Percentiles rank a stretch among this genome's conserved stretches.
These are phyloP conservation scores for Gallinago nigripennis DNA, from an alignment of 2,797 vertebrate species.

Conservation along the genomic window DNA sequence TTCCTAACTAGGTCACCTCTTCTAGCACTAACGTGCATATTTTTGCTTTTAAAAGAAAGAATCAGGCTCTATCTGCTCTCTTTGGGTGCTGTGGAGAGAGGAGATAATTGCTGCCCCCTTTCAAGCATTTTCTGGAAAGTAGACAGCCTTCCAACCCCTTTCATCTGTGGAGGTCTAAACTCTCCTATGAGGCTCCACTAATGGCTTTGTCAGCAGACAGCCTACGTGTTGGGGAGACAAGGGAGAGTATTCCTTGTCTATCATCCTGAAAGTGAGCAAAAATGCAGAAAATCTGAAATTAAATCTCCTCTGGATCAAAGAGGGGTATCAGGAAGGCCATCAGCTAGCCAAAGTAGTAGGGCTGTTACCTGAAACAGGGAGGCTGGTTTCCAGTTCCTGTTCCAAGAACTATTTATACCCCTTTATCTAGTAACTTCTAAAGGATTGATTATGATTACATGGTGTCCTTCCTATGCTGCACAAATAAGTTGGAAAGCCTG, in stretches of 20 bases:
- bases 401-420: constrained; percentile 42
- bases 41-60: background rate
- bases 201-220: constrained; percentile 54
- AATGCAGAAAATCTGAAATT: background rate
- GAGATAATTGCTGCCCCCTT: background rate
- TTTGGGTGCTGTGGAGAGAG: background rate
- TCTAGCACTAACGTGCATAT: background rate
- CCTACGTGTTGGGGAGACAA: background rate
- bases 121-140: background rate
- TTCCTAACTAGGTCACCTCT: background rate
- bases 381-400: constrained; percentile 42
- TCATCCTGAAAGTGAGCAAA: background rate
- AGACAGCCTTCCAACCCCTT: background rate
- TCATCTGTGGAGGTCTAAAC: background rate
- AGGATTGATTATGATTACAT: background rate
- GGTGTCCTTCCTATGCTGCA: background rate
- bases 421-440: background rate
- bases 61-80: background rate
- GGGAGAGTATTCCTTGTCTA: background rate
- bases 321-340: background rate
- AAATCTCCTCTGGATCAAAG: background rate
- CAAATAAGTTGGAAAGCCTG: background rate
- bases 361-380: background rate
- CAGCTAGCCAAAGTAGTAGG: background rate
- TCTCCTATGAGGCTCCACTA: background rate